Evolutionary conservation across 1,140 invertebrate species (phyloP).

Genomic region (Laupala kohalensis): DNA sequence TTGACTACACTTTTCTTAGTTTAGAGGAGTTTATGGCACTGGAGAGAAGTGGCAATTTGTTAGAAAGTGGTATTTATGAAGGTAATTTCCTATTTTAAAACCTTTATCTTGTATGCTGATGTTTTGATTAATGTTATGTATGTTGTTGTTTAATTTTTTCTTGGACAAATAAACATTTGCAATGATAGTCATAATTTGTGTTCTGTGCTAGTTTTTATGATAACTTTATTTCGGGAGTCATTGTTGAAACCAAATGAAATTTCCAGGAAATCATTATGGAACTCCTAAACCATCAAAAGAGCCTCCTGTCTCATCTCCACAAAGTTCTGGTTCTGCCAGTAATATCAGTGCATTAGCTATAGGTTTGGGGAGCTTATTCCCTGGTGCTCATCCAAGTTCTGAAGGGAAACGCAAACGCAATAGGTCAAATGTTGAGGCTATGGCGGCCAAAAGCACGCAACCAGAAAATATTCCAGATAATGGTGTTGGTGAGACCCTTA

Average conservation of each 20-base stretch:
- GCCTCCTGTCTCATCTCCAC: conserved; percentile 21
- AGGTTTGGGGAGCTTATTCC: conserved; percentile 25
- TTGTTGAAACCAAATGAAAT: conserved; percentile 1
- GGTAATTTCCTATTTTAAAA: no score
- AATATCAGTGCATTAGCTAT: conserved; percentile 13
- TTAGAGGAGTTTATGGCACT: conserved; percentile 45
- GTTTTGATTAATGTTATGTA: no score
- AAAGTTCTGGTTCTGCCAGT: conserved; percentile 13
- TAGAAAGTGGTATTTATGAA: conserved; percentile 53
- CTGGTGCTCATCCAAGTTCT: conserved; percentile 38
- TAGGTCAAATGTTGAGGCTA: conserved; percentile 30
- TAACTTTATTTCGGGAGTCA: not conserved
- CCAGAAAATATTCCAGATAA: conserved; percentile 17
- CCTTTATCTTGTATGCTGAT: no score
- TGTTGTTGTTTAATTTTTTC: no score
- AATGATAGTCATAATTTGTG: not conserved
- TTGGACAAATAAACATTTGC: not conserved
- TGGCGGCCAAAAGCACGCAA: conserved; percentile 29
- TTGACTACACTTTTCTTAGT: conserved; percentile 50
- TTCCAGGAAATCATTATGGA: conserved; percentile 39
- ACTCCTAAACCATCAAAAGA: conserved; percentile 36
- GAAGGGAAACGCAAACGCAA: conserved; percentile 43
- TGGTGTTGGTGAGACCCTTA: no score
- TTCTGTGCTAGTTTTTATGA: not conserved
- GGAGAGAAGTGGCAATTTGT: conserved; percentile 43